Evolutionary conservation across 2,888 invertebrate genomes (phyloP).

Genomic region (Calephelis perditalis): DNA sequence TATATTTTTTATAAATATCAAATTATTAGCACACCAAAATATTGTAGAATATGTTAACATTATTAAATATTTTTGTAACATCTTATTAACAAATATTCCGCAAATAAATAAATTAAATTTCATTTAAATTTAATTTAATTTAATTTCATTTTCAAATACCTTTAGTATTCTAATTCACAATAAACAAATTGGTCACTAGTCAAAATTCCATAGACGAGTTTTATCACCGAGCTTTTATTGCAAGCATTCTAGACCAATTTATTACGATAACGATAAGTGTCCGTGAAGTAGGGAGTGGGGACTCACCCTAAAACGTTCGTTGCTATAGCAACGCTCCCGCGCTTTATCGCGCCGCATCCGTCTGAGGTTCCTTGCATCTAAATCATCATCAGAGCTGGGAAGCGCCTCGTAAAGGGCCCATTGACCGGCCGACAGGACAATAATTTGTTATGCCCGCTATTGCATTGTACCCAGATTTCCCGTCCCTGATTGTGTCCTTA

Average conservation of each 20-base stretch:
- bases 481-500: slow-evolving; percentile 35
- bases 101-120: too few relatives aligned
- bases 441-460: slow-evolving; percentile 47
- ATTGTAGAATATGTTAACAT: too few relatives aligned
- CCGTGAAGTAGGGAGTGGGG: slow-evolving; percentile 64
- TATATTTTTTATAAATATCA: too few relatives aligned
- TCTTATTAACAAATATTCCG: too few relatives aligned
- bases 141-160: too few relatives aligned
- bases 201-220: slow-evolving; percentile 38
- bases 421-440: slow-evolving; percentile 54
- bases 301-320: slow-evolving; percentile 41
- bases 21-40: too few relatives aligned
- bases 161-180: too few relatives aligned
- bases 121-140: too few relatives aligned
- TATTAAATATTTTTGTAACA: too few relatives aligned
- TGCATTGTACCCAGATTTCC: slow-evolving; percentile 39
- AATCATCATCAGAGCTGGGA: slow-evolving; percentile 73
- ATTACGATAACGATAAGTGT: slow-evolving; percentile 74
- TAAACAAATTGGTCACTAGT: neutral
- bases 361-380: slow-evolving; percentile 68
- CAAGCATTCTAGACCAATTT: slow-evolving; percentile 70
- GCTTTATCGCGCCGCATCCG: slow-evolving; percentile 58
- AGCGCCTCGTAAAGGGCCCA: slow-evolving; percentile 65
- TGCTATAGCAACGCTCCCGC: slow-evolving; percentile 56
- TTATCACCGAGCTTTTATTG: slow-evolving; percentile 41